Evolutionary conservation across 1,140 invertebrate genomes (phyloP).

Genomic region (Brachionus calyciflorus): DNA sequence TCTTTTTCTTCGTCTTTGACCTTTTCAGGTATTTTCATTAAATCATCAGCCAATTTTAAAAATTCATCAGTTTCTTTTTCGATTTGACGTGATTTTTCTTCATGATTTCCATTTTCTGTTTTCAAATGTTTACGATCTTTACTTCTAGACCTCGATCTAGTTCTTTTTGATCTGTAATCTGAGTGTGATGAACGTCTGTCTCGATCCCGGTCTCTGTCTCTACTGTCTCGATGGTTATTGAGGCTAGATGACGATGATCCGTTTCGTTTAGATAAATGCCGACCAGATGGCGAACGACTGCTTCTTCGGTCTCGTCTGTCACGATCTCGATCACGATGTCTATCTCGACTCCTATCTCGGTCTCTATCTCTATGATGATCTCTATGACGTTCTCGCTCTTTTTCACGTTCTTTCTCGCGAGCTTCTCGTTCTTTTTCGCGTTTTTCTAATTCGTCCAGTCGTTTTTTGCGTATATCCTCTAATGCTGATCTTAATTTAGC

Average conservation of each 20-base stretch:
- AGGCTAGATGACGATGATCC: conserved; percentile 25
- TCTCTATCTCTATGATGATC: conserved; percentile 48
- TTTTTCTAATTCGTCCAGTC: conserved; percentile 47
- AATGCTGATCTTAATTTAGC: conserved; percentile 65
- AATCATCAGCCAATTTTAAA: conserved; percentile 50
- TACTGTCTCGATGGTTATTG: conserved; percentile 46
- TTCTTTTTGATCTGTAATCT: conserved; percentile 45
- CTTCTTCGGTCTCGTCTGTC: not conserved
- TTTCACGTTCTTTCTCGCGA: conserved; percentile 50
- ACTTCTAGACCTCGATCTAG: conserved; percentile 39
- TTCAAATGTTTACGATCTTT: conserved; percentile 53
- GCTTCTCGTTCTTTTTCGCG: conserved; percentile 47
- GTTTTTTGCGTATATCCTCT: conserved; percentile 48
- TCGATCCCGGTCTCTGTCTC: conserved; percentile 47
- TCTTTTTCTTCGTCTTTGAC: conserved; percentile 23
- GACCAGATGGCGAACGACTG: not conserved
- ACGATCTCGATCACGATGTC: not conserved
- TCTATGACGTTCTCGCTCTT: too few species aligned
- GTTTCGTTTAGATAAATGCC: conserved; percentile 7
- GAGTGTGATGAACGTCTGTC: not conserved
- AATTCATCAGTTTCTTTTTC: conserved; percentile 49
- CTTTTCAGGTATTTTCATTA: not conserved
- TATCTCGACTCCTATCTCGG: conserved; percentile 45
- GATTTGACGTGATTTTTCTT: conserved; percentile 51
- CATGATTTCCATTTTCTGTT: conserved; percentile 51